These are phyloP conservation scores for Palythoa heliodiscus DNA, from an alignment of 92 coral and sea anemone species.

Conservation along the genomic window DNA sequence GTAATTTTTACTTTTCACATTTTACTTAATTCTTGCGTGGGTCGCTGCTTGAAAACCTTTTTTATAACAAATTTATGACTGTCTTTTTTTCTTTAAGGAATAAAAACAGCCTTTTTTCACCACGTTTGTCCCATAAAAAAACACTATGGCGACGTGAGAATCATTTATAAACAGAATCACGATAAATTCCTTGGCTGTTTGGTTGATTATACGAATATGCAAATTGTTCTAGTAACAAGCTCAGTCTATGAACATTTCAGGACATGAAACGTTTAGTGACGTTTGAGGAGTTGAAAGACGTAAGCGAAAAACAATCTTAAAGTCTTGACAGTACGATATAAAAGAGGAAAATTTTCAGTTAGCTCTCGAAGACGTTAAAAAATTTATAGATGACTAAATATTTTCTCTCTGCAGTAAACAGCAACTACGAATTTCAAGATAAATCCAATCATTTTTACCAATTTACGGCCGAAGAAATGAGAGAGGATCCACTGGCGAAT, in stretches of 20 bases:
- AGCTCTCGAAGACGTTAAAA: background rate
- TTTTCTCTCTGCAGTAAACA: slow-evolving; percentile 44
- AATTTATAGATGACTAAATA: background rate
- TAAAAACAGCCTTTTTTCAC: no score
- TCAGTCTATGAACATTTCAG: no score
- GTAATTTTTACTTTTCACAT: no score
- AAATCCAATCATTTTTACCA: slow-evolving; percentile 52
- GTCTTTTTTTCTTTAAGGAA: no score
- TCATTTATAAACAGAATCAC: background rate
- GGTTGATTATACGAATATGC: background rate
- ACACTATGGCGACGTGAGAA: background rate
- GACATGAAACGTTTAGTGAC: no score
- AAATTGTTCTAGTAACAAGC: background rate
- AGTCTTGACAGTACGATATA: no score
- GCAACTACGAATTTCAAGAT: slow-evolving; percentile 72
- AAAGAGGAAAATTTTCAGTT: background rate
- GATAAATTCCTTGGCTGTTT: background rate
- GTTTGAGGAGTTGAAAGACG: no score
- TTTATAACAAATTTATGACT: no score
- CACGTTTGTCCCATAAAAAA: no score
- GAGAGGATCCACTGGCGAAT: slow-evolving; percentile 19
- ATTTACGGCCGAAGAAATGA: slow-evolving; percentile 45
- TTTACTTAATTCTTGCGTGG: no score
- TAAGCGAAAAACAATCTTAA: no score
- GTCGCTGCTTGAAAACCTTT: no score